Evolutionary conservation across 2,888 invertebrate species (phyloP), one percentile per base, ranked within the genome.

Genomic region (Thera obeliscata): DNA sequence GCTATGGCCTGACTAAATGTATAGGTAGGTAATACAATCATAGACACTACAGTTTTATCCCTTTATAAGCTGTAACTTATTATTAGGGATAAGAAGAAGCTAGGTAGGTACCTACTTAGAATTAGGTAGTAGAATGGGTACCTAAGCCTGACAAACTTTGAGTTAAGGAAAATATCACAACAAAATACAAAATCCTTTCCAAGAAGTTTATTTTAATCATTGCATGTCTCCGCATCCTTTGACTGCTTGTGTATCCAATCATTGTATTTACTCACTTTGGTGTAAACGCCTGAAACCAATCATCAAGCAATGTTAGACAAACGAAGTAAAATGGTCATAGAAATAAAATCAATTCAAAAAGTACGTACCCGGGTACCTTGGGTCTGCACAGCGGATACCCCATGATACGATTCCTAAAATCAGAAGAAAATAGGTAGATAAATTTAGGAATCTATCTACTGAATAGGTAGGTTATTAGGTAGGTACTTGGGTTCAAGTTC

Each of bases 381-480:
- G 94, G 75, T 94, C 87, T 9, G 95, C 96, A 80, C 96, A 96
- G 65, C 95, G 95, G 68, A 95, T 95, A 12, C 96, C 95, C 94
- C 95, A 96, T 0, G 96, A 95, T 0, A 95, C 95, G 9, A 96
- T 81, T 59, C 96, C 96, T 95, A 79, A n/a, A 80, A 82, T 74
- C 38, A 67, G 64, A 67, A 73, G 9, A 62, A 61, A 46, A 2
- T 46, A 7, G 38, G 38, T 38, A 38, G 3, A 38, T 1, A 38
- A 38, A 38, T 6, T 1, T 38, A 38, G 1, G 6, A 6, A 38
- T 38, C 38, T 38, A 38, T 0, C 6, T 38, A 38, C 22, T 22
- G 43, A 46, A 9, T 46, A 46, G 43, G 43, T 43, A 38, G 1
- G 7, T 41, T 41, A 6, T 9, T 48, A 59, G 2, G 49, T 62